Evolutionary conservation across 1,140 invertebrate genomes (phyloP).

Genomic region (Oncopodura yosiiana): DNA sequence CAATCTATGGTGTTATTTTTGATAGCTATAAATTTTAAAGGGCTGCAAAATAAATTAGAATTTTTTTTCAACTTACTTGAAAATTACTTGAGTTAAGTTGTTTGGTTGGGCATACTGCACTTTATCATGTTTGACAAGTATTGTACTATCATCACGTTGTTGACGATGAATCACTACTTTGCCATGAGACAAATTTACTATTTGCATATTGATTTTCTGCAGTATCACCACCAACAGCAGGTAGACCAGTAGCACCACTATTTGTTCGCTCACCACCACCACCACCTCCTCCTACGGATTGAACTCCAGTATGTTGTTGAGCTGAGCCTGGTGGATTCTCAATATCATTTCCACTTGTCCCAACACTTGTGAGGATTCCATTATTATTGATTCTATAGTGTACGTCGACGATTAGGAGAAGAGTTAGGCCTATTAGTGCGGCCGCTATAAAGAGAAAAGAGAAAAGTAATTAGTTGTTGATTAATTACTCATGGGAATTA

Average conservation of each 20-base stretch:
- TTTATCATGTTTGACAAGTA: conserved; percentile 27
- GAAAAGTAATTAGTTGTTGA: neutral
- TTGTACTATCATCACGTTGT: neutral
- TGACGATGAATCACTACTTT: neutral
- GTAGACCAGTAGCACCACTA: conserved; percentile 3
- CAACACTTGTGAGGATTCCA: conserved; percentile 4
- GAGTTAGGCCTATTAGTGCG: conserved; percentile 33
- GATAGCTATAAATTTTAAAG: no score
- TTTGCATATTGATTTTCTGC: conserved; percentile 34
- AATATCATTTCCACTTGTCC: conserved; percentile 1
- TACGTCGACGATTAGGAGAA: conserved; percentile 33
- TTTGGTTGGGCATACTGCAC: conserved; percentile 29
- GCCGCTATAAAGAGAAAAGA: no score
- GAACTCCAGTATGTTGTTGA: no score
- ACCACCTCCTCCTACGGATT: neutral
- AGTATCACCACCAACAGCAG: conserved; percentile 13
- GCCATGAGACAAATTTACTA: conserved; percentile 19
- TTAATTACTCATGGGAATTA: no score
- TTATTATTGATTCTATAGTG: conserved; percentile 29
- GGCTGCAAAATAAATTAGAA: no score
- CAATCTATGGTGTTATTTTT: no score
- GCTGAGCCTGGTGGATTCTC: conserved; percentile 14
- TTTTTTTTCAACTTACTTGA: conserved; percentile 1
- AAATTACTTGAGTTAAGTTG: conserved; percentile 31
- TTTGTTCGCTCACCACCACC: neutral